Base-by-base conservation (phyloP, 2,888 invertebrate species). In the Standfussiana lucernea region DNA sequence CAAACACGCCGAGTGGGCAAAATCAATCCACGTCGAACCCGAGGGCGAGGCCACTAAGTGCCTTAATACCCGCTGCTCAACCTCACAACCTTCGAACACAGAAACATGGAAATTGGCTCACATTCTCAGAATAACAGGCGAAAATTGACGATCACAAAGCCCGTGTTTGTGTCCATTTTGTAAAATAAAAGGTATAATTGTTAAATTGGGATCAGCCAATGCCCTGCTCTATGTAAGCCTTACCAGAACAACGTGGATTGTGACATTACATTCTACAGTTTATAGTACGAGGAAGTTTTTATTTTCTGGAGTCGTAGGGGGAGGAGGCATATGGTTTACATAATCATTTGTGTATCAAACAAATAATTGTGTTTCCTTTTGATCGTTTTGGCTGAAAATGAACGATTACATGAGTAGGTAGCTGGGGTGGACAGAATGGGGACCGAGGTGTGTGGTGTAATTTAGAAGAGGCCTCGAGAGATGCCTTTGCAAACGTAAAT, bases 11-110 rank as follows among this genome's bases (percentile, higher is more conserved):
- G 71, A 84, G 91, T 92, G 86, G 89, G 88, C 88, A 90, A 91
- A 94, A 94, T 95, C 95, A 94, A 94, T 95, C 93, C 92, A 90
- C 91, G 94, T 94, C 94, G 91, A 85, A 78, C 83, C 80, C 83
- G 87, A 88, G 85, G 84, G 87, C 88, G 85, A 87, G 89, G 90
- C 91, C 91, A 91, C 93, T 94, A 92, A 95, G 93, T 94, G 92
- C 92, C 94, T 91, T 93, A 94, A 94, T 93, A 92, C 92, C 89
- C 77, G 79, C 79, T 88, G 84, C 84, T 79, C 86, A 86, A 84
- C 89, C 90, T 87, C 86, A 88, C 89, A 90, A 90, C 91, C 91
- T 91, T 92, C 92, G 90, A 91, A 89, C 84, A 83, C 87, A 81
- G 81, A 86, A 88, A 84, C 82, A 90, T 91, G 91, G 90, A 92